A percentile compares a stretch with the other conserved stretches of the same genome.
These are phyloP conservation scores for Agapornis canus DNA, from an alignment of 2,797 vertebrate genomes.

Conservation along the genomic window DNA sequence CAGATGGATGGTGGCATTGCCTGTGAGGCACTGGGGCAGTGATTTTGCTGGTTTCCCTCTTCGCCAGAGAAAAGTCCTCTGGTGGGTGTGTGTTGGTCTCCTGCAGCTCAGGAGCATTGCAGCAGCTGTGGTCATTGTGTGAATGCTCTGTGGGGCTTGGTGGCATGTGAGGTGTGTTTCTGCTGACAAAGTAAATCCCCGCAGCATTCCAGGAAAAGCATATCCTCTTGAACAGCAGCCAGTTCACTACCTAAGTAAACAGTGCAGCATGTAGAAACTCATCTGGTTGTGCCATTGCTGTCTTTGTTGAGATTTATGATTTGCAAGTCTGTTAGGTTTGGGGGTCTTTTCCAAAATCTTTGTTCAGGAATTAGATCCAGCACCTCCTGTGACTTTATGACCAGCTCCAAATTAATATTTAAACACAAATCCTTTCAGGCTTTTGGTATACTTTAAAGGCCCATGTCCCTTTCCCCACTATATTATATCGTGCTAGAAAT, in stretches of 20 bases:
- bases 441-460: not conserved
- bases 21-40: not conserved
- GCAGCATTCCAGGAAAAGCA: not conserved
- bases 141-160: not conserved
- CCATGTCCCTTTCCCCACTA: not conserved
- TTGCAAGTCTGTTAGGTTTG: not conserved
- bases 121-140: not conserved
- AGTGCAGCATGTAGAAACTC: not conserved
- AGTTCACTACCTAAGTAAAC: not conserved
- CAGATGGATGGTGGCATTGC: too few species aligned
- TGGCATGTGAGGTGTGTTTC: not conserved
- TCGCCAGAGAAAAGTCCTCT: not conserved
- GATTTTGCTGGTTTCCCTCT: not conserved
- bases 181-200: not conserved
- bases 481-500: not conserved
- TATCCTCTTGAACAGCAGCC: not conserved
- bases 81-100: not conserved
- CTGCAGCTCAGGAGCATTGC: not conserved
- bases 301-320: not conserved
- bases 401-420: constrained; percentile 25
- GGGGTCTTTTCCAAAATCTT: not conserved
- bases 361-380: not conserved
- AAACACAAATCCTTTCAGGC: not conserved
- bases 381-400: constrained; percentile 28
- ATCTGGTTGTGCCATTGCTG: not conserved